Conservation (phyloP, 2,797 vertebrate genomes). For the Sebastolobus altivelis region DNA sequence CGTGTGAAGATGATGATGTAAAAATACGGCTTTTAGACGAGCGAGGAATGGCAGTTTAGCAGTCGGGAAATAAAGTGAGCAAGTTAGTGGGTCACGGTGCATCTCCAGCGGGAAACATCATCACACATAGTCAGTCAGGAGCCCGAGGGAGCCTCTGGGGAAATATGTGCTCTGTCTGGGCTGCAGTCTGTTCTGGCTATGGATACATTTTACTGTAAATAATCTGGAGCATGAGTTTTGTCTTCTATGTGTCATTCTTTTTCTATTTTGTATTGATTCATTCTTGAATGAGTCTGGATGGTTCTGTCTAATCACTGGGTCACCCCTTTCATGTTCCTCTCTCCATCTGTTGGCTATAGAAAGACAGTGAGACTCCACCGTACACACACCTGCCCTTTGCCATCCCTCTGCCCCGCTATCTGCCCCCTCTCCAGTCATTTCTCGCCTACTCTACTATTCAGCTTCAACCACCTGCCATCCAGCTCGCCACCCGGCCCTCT, state of each 20-base stretch:
- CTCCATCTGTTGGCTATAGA: conserved; percentile 60
- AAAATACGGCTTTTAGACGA: not conserved
- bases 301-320: conserved; percentile 26
- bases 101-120: conserved; percentile 32
- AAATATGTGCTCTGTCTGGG: conserved; percentile 39
- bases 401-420: conserved; percentile 36
- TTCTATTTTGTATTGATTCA: not conserved
- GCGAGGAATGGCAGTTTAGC: not conserved
- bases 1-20: not conserved
- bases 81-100: conserved; percentile 32
- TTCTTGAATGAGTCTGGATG: conserved; percentile 12
- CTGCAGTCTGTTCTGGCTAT: not conserved
- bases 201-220: conserved; percentile 23
- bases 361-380: conserved; percentile 18
- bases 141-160: conserved; percentile 30
- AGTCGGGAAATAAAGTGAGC: conserved; percentile 8
- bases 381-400: conserved; percentile 46
- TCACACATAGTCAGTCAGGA: conserved; percentile 34
- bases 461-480: conserved; percentile 73
- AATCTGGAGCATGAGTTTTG: conserved; percentile 8
- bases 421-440: conserved; percentile 27
- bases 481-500: conserved; percentile 34
- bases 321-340: conserved; percentile 26
- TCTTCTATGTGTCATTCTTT: not conserved
- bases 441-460: conserved; percentile 66